Evolutionary conservation across 2,113 vertebrate genomes (phyloP).

Genomic region (Indicator maculatus): DNA sequence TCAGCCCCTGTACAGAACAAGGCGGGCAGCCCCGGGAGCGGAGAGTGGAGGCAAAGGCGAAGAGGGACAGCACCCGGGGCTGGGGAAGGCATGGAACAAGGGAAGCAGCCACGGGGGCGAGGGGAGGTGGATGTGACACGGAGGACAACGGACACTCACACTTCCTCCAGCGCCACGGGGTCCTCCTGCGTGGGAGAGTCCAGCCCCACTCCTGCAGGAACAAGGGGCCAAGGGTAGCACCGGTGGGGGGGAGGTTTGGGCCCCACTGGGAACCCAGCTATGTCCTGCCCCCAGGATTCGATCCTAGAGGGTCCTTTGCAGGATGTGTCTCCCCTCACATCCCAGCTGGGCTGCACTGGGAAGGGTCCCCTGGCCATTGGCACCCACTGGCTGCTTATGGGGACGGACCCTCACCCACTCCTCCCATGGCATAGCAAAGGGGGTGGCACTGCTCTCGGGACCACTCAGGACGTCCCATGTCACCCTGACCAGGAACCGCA

Average conservation of each 20-base stretch:
- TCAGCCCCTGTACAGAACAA: background rate
- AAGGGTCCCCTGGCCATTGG: background rate
- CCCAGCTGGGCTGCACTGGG: background rate
- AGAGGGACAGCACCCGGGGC: no score
- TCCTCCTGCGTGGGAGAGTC: conserved; percentile 84
- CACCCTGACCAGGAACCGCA: background rate
- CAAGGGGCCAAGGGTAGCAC: background rate
- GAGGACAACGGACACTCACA: conserved; percentile 74
- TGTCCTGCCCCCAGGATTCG: background rate
- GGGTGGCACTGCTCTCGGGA: no score
- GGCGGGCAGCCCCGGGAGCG: no score
- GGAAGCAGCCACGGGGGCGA: no score
- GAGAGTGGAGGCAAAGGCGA: no score
- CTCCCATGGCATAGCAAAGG: background rate
- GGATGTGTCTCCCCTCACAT: background rate
- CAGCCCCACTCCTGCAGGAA: conserved; percentile 81
- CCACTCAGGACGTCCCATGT: background rate
- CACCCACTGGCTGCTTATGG: background rate
- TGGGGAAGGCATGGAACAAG: background rate
- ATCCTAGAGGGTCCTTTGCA: background rate
- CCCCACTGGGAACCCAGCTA: background rate
- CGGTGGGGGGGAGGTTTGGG: background rate
- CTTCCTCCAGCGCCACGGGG: conserved; percentile 72
- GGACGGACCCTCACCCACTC: background rate
- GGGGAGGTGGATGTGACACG: no score